These are phyloP conservation scores for Calephelis perditalis DNA, from an alignment of 2,888 invertebrate species.

Conservation along the genomic window DNA sequence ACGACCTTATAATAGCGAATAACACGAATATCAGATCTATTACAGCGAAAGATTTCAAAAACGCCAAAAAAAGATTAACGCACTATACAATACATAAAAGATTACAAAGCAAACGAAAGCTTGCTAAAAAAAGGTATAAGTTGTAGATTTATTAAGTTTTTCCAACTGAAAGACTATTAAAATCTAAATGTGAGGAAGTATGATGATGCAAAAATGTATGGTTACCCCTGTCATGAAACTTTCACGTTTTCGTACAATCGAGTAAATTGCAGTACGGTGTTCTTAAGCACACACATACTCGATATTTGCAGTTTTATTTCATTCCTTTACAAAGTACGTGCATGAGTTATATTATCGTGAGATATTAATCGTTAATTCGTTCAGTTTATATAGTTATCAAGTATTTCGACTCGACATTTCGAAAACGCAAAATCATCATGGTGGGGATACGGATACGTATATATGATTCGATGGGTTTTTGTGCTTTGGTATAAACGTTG, in stretches of 20 bases:
- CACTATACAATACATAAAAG: not conserved
- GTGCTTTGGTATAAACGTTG: slow-evolving; percentile 78
- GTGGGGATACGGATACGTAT: slow-evolving; percentile 38
- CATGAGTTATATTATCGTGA: too few species aligned
- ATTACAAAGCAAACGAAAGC: slow-evolving; percentile 1
- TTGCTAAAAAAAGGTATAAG: slow-evolving; percentile 39
- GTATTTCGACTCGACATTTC: too few species aligned
- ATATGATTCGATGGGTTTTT: slow-evolving; percentile 75
- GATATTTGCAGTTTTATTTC: too few species aligned
- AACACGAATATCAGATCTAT: slow-evolving; percentile 52
- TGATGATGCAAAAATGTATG: slow-evolving; percentile 59
- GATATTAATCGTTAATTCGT: too few species aligned
- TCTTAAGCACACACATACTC: too few species aligned
- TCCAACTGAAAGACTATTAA: slow-evolving; percentile 73
- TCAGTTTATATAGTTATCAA: too few species aligned
- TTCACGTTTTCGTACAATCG: too few species aligned
- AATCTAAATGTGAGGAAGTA: slow-evolving; percentile 60
- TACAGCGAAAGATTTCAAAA: slow-evolving; percentile 34
- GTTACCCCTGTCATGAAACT: too few species aligned
- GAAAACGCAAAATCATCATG: too few species aligned
- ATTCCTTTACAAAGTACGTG: too few species aligned
- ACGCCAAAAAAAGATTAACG: slow-evolving; percentile 28
- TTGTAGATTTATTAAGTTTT: slow-evolving; percentile 72
- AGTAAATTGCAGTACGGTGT: too few species aligned
- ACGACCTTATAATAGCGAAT: slow-evolving; percentile 9